Conservation (phyloP, 2,113 vertebrate genomes). For the Malurus cyaneus region DNA sequence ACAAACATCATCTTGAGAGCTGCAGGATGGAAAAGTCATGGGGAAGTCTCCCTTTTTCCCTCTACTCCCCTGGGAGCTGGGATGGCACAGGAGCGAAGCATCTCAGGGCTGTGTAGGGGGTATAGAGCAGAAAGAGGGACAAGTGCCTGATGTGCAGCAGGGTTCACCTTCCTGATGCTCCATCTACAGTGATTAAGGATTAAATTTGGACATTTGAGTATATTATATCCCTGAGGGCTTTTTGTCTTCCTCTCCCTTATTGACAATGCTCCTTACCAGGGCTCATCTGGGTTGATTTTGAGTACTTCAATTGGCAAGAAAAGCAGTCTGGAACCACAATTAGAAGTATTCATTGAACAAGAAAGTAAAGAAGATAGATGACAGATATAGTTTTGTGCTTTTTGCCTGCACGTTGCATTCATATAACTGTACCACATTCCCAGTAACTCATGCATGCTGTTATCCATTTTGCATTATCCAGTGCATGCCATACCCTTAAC, state of each 20-base stretch:
- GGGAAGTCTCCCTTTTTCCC: accelerated
- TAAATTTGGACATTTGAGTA: background rate
- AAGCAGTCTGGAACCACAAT: background rate
- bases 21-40: accelerated
- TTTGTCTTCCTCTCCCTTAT: background rate
- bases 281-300: background rate
- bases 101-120: background rate
- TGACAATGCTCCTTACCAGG: background rate
- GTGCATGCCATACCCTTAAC: background rate
- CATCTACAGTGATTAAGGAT: background rate
- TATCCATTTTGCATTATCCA: background rate
- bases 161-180: accelerated
- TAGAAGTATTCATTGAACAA: background rate
- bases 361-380: background rate
- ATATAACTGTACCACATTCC: background rate
- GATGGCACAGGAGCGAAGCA: background rate
- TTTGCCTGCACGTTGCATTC: background rate
- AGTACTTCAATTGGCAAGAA: background rate
- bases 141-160: accelerated
- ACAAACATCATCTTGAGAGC: background rate
- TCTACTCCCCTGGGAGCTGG: accelerated
- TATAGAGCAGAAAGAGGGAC: accelerated
- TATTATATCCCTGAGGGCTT: accelerated
- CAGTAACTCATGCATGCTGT: background rate
- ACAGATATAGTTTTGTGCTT: background rate